Conservation (phyloP, 2,797 vertebrate genomes). For the Argyrosomus regius region DNA sequence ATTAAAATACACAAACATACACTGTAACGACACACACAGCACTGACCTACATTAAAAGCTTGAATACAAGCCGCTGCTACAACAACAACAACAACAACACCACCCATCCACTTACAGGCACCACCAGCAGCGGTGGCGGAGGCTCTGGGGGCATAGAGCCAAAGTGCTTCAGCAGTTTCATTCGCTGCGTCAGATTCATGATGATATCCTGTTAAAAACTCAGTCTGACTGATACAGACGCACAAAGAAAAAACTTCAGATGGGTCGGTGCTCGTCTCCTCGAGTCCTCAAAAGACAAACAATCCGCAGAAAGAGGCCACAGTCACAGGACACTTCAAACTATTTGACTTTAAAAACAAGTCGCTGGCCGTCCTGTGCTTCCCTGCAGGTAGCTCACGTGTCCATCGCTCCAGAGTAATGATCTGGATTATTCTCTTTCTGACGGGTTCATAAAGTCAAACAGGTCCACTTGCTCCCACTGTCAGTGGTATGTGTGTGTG, state of each 20-base stretch:
- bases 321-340: not conserved
- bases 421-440: not conserved
- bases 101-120: constrained; percentile 76
- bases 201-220: not conserved
- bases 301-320: constrained; percentile 16
- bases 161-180: constrained; percentile 81
- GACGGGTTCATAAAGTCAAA: constrained; percentile 33
- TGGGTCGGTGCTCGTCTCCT: not conserved
- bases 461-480: constrained; percentile 50
- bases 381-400: not conserved
- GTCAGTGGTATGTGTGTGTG: constrained; percentile 47
- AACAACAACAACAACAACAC: not conserved
- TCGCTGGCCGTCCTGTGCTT: not conserved
- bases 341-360: not conserved
- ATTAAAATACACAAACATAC: not conserved
- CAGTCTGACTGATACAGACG: not conserved
- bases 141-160: constrained; percentile 76
- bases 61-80: not conserved
- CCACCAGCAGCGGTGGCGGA: constrained; percentile 74
- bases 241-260: not conserved
- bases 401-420: not conserved
- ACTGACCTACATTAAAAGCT: not conserved
- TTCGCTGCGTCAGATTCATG: constrained; percentile 79
- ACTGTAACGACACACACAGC: not conserved
- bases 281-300: not conserved